Evolutionary conservation across 2,888 invertebrate species (phyloP), one percentile per base, ranked within the genome.

Genomic region (Hirtodrosophila alboralis): DNA sequence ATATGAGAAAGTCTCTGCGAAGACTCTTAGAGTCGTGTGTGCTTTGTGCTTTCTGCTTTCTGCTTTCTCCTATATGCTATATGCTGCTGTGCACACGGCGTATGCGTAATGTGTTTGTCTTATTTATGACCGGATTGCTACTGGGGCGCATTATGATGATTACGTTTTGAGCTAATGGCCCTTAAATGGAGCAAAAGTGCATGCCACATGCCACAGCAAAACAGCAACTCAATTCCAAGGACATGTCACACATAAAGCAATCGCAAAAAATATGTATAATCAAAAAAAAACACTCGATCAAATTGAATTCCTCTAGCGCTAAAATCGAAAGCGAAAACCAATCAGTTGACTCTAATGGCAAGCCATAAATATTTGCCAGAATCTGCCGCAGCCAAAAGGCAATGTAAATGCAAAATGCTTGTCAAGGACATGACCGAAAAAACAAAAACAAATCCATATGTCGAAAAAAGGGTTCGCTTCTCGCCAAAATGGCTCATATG

Each of bases 281-380:
- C 7, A 38, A 12, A 14, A 26, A 18, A 44, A 63, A 65, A 61
- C 65, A 73, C 67, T 75, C 56, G 62, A 53, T 49, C 36, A 77
- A 71, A 79, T 74, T 78, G 76, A 79, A 79, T 69, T 53, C 61
- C 52, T 37, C 12, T 30, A 28, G 30, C 48, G 49, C 30, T 59
- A 54, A 84, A 72, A 84, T 59, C 59, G 74, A 86, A 80, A 84
- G 81, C 81, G 70, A 76, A 84, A 84, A 70, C 78, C 88, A 88
- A 87, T 87, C 88, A 88, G 85, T 77, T 88, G 68, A 63, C 84
- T 77, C 88, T 87, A 87, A 88, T 87, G 79, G 88, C 77, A 86
- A 75, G 65, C 84, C 87, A 87, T 87, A 87, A 87, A 87, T 87
- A 81, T 75, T n/a, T 86, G 68, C 54, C 52, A 70, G 58, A 51